Conservation (phyloP, 1,140 invertebrate species). For the Vanessa tameamea region DNA sequence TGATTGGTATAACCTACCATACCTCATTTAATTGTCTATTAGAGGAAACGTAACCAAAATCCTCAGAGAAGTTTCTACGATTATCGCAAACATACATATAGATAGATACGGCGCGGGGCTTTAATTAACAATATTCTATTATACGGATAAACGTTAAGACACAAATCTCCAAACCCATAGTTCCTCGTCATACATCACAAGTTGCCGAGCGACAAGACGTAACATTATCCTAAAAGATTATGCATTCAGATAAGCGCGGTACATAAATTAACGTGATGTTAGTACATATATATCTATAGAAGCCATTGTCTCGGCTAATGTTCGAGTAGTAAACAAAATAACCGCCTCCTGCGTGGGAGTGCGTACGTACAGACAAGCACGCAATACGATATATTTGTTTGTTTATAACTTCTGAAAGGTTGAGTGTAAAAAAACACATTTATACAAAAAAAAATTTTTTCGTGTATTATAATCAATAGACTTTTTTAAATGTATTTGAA, state of each 20-base stretch:
- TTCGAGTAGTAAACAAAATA: constrained; percentile 7
- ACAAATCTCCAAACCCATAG: not conserved
- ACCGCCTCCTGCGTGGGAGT: not conserved
- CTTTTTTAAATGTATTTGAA: too few species aligned
- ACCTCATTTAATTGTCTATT: too few species aligned
- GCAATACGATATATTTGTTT: not conserved
- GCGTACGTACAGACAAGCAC: not conserved
- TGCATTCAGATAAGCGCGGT: constrained; percentile 12
- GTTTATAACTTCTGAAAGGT: not conserved
- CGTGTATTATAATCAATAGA: too few species aligned
- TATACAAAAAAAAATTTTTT: not conserved
- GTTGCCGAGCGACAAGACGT: not conserved
- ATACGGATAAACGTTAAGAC: too few species aligned
- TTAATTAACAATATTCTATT: too few species aligned
- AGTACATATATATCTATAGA: not conserved
- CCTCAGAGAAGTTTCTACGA: too few species aligned
- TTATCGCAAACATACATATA: too few species aligned
- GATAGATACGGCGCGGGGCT: too few species aligned
- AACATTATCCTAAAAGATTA: constrained; percentile 15
- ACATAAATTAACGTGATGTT: constrained; percentile 5
- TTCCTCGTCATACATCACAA: not conserved
- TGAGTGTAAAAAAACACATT: not conserved
- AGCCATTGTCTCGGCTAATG: constrained; percentile 11
- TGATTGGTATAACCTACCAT: too few species aligned
- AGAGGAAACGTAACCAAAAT: too few species aligned